These are phyloP conservation scores for Aporophyla lueneburgensis DNA, from an alignment of 2,888 invertebrate species.

Conservation along the genomic window DNA sequence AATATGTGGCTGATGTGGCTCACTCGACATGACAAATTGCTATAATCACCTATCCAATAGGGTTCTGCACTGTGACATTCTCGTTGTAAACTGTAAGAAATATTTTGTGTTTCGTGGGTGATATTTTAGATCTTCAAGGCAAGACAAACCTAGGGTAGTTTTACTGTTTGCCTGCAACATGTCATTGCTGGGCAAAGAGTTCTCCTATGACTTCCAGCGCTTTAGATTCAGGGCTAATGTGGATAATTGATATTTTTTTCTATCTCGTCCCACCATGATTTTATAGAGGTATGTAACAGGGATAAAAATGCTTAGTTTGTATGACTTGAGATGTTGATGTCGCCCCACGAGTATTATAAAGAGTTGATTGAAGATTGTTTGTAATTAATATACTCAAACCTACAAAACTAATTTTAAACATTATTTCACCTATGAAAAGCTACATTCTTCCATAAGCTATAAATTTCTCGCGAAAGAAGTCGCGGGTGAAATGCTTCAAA, in stretches of 20 bases:
- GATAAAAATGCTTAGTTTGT: too few species aligned
- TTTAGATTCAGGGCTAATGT: not conserved
- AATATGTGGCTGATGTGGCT: constrained; percentile 44
- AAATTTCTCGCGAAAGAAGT: too few species aligned
- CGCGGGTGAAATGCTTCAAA: too few species aligned
- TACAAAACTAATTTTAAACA: too few species aligned
- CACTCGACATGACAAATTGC: constrained; percentile 68
- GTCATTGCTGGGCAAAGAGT: not conserved
- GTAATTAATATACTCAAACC: too few species aligned
- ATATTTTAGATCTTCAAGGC: not conserved
- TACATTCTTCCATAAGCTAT: too few species aligned
- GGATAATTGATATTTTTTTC: not conserved
- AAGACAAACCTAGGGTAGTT: not conserved
- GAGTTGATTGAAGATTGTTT: too few species aligned
- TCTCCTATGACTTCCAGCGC: not conserved
- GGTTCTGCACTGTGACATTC: constrained; percentile 30
- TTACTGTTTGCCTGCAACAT: not conserved
- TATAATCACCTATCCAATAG: constrained; percentile 36
- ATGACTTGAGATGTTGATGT: too few species aligned
- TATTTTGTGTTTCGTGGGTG: not conserved
- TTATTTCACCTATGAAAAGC: too few species aligned
- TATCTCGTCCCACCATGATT: not conserved
- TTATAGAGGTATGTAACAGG: not conserved
- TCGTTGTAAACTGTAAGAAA: not conserved
- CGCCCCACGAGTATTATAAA: too few species aligned